A percentile compares a stretch with the other conserved stretches of the same genome.
These are phyloP conservation scores for Temnothorax nylanderi DNA, from an alignment of 1,140 invertebrate genomes.

Conservation along the genomic window DNA sequence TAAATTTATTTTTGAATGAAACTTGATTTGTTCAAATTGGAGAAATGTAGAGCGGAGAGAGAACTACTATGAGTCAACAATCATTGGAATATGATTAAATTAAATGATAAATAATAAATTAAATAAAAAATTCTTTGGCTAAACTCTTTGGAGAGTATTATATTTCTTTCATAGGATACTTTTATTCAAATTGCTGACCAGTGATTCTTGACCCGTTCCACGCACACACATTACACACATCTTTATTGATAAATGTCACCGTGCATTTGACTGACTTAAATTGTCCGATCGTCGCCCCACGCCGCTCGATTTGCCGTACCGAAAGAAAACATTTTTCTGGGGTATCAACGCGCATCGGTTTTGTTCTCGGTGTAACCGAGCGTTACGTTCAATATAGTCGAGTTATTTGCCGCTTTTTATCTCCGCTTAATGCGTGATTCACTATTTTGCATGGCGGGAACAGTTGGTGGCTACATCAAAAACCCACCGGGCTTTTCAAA, in stretches of 20 bases:
- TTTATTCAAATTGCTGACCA: background rate
- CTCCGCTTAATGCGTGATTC: slow-evolving; percentile 81
- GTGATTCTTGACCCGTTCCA: background rate
- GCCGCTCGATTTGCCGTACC: background rate
- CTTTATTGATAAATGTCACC: background rate
- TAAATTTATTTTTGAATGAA: background rate
- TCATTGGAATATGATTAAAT: too few relatives aligned
- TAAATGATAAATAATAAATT: too few relatives aligned
- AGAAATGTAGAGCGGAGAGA: background rate
- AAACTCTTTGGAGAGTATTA: background rate
- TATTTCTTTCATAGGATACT: slow-evolving; percentile 1
- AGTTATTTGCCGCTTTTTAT: slow-evolving; percentile 68
- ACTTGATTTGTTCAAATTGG: background rate
- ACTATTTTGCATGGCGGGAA: slow-evolving; percentile 83
- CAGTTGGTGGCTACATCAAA: slow-evolving; percentile 86
- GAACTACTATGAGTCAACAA: background rate
- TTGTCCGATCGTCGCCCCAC: background rate
- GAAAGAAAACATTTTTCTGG: slow-evolving; percentile 37
- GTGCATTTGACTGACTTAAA: background rate
- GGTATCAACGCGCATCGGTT: slow-evolving; percentile 18
- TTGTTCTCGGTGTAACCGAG: slow-evolving; percentile 43
- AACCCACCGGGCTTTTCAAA: slow-evolving; percentile 70
- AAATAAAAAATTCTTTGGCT: background rate
- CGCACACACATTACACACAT: too few relatives aligned
- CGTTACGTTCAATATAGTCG: slow-evolving; percentile 56